Conservation (phyloP, 2,888 invertebrate genomes). For the Platycheirus rosarum region DNA sequence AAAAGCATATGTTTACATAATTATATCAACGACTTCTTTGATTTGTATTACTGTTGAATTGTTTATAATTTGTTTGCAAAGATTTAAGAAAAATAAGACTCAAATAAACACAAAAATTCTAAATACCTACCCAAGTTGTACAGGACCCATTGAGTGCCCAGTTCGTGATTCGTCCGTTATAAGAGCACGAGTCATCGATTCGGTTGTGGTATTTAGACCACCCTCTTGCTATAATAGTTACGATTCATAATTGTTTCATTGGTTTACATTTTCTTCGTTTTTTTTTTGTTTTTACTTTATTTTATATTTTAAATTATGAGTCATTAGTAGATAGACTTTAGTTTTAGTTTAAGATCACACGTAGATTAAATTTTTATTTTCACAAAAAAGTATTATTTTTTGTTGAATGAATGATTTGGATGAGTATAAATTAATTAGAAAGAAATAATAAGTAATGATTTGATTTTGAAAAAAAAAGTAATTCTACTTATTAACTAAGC, state of each 20-base stretch:
- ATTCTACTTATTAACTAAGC: constrained; percentile 20
- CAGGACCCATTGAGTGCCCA: constrained; percentile 92
- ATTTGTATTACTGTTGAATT: constrained; percentile 2
- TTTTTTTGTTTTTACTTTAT: constrained; percentile 14
- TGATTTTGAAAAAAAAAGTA: constrained; percentile 39
- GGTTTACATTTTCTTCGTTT: constrained; percentile 75
- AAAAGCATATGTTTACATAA: too few species aligned
- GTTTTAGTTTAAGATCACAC: constrained; percentile 46
- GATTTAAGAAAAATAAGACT: constrained; percentile 32
- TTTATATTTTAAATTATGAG: constrained; percentile 24
- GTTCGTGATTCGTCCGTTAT: constrained; percentile 96
- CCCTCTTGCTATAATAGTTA: constrained; percentile 91
- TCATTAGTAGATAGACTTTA: constrained; percentile 42
- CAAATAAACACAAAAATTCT: constrained; percentile 55
- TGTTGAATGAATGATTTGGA: constrained; percentile 61
- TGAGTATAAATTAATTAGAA: constrained; percentile 51
- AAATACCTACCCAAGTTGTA: constrained; percentile 95
- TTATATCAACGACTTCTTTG: too few species aligned
- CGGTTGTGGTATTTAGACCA: constrained; percentile 93
- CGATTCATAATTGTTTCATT: constrained; percentile 70
- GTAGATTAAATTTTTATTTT: constrained; percentile 37
- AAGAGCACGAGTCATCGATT: constrained; percentile 97
- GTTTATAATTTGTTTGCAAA: constrained; percentile 5
- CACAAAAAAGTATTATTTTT: constrained; percentile 40
- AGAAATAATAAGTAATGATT: constrained; percentile 34